These are phyloP conservation scores for Ennomos fuscantarius DNA, from an alignment of 2,888 invertebrate species.

Conservation along the genomic window DNA sequence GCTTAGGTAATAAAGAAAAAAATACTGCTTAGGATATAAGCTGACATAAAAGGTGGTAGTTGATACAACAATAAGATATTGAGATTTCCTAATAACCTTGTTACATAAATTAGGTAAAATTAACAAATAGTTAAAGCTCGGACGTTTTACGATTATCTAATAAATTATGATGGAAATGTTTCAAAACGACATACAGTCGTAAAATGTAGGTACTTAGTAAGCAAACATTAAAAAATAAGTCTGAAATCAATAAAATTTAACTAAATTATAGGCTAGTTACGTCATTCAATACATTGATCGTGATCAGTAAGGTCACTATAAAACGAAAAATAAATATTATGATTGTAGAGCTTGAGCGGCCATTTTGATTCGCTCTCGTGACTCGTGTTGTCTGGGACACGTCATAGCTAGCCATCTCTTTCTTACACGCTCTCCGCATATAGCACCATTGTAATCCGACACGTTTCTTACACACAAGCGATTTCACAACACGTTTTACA, in stretches of 20 bases:
- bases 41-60: constrained; percentile 15
- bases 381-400: constrained; percentile 80
- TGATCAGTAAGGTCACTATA: constrained; percentile 83
- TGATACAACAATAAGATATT: constrained; percentile 14
- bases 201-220: constrained; percentile 37
- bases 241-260: constrained; percentile 37
- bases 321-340: constrained; percentile 84
- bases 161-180: constrained; percentile 61
- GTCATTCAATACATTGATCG: constrained; percentile 83
- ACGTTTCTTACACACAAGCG: constrained; percentile 83
- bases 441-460: constrained; percentile 86
- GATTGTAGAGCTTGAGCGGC: constrained; percentile 82
- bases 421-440: constrained; percentile 82
- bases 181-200: constrained; percentile 51
- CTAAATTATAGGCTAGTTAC: constrained; percentile 68
- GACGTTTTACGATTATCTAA: constrained; percentile 29
- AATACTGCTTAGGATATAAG: constrained; percentile 14
- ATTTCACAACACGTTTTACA: constrained; percentile 84
- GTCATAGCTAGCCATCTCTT: constrained; percentile 78
- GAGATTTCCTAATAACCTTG: constrained; percentile 25
- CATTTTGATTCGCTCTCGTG: constrained; percentile 84
- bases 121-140: constrained; percentile 54
- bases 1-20: constrained; percentile 24
- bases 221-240: constrained; percentile 37
- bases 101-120: constrained; percentile 23